phyloP scores from a whole-genome alignment of 2,797 vertebrate species.

The Tragelaphus eurycerus region DNA sequence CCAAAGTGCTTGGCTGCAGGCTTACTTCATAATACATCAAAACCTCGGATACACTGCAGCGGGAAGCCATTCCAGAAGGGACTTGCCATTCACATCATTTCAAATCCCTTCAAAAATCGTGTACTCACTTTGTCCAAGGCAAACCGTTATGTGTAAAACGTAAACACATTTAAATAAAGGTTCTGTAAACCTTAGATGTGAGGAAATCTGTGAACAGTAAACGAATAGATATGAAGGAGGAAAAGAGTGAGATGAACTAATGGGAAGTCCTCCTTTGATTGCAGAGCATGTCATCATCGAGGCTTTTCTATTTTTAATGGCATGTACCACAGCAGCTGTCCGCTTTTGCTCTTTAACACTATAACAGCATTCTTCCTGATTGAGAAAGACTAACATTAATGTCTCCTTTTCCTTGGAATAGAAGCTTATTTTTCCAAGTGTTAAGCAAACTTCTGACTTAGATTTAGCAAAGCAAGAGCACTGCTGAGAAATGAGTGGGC shows the following conservation, averaged over 20 bases:
- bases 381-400: background rate
- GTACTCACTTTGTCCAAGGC: background rate
- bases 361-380: background rate
- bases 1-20: background rate
- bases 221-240: background rate
- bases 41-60: background rate
- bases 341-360: background rate
- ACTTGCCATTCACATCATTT: background rate
- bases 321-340: background rate
- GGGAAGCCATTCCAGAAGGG: background rate
- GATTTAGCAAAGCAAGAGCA: background rate
- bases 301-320: background rate
- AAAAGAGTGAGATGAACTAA: background rate
- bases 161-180: background rate
- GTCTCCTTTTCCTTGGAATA: background rate
- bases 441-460: background rate
- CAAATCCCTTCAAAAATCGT: background rate
- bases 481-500: background rate
- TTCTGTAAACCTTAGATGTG: background rate
- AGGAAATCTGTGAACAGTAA: background rate
- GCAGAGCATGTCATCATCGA: background rate
- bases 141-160: background rate
- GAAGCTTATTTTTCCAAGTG: background rate
- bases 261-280: background rate
- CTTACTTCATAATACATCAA: background rate